These are phyloP conservation scores for Muntiacus reevesi DNA, from an alignment of 2,113 vertebrate genomes.

Conservation along the genomic window DNA sequence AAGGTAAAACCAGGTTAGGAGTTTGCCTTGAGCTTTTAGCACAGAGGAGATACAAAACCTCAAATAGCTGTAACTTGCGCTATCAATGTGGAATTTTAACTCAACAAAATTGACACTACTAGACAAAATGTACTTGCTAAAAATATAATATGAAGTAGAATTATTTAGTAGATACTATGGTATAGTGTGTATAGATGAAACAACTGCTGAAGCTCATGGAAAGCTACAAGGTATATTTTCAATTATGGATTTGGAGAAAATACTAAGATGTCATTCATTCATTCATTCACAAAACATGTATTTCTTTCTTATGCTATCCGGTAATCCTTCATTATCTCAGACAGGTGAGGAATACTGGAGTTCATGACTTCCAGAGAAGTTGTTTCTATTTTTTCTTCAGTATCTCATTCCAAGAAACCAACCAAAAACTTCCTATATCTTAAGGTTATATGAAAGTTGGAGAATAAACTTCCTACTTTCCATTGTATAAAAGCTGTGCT, in stretches of 20 bases:
- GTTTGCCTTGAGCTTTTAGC: conserved; percentile 52
- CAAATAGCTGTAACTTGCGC: not conserved
- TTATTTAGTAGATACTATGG: not conserved
- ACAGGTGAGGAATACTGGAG: not conserved
- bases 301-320: not conserved
- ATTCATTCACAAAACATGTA: not conserved
- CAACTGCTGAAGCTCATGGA: not conserved
- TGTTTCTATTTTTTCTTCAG: not conserved
- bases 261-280: not conserved
- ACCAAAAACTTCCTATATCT: not conserved
- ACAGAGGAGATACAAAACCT: not conserved
- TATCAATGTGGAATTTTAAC: conserved; percentile 13
- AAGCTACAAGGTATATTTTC: not conserved
- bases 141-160: not conserved
- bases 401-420: not conserved
- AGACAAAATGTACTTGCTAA: not conserved
- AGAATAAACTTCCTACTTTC: not conserved
- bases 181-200: not conserved
- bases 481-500: not conserved
- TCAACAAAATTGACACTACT: not conserved
- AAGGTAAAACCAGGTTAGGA: conserved; percentile 54
- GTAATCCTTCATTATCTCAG: not conserved
- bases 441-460: not conserved
- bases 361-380: not conserved
- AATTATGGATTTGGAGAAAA: not conserved